A percentile compares a stretch with the other conserved stretches of the same genome.
These are phyloP conservation scores for Forbesichthys papilliferus DNA, from an alignment of 2,113 vertebrate species.

Conservation along the genomic window DNA sequence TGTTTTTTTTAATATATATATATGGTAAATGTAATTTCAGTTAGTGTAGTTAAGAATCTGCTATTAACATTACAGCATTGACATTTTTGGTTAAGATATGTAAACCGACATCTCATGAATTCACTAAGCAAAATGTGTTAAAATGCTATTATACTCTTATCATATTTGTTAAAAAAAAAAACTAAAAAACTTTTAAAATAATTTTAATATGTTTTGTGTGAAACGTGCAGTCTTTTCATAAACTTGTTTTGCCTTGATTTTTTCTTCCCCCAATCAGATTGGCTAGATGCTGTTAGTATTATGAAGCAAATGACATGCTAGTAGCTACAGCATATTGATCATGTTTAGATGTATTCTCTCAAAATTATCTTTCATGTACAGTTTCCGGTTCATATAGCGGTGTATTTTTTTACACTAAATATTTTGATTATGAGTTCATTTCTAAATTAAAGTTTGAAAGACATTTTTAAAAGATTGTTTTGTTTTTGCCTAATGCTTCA, in stretches of 20 bases:
- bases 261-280: conserved; percentile 25
- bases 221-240: conserved; percentile 49
- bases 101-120: conserved; percentile 33
- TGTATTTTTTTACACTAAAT: conserved; percentile 53
- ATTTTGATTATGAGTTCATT: conserved; percentile 47
- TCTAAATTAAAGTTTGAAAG: conserved; percentile 57
- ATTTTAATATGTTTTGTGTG: conserved; percentile 55
- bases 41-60: no score
- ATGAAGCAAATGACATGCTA: conserved; percentile 49
- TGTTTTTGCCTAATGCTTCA: conserved; percentile 37
- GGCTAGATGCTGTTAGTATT: conserved; percentile 25
- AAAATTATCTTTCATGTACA: conserved; percentile 61
- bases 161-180: conserved; percentile 55
- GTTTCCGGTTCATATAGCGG: conserved; percentile 51
- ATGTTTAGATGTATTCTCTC: conserved; percentile 51
- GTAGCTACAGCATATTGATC: conserved; percentile 30
- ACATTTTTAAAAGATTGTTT: conserved; percentile 30
- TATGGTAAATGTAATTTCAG: no score
- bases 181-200: conserved; percentile 64
- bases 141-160: conserved; percentile 32
- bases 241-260: conserved; percentile 12
- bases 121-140: conserved; percentile 53
- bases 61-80: no score
- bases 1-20: not conserved
- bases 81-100: not conserved